Base-by-base conservation (phyloP, 2,888 invertebrate genomes). In the Scaptomyza cyrtandrae region DNA sequence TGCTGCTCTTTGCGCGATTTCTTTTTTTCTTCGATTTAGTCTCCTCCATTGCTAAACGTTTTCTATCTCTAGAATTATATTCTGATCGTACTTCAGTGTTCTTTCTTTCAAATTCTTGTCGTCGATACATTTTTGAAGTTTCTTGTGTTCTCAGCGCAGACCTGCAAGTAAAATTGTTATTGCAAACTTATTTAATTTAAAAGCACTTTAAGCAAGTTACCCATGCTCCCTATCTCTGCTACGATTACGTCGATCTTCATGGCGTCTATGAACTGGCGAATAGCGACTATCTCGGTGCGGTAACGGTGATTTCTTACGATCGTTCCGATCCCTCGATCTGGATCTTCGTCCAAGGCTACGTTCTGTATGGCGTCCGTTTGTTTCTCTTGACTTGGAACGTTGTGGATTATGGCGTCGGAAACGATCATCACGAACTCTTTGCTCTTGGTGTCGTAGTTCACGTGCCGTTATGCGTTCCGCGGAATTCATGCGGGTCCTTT, bases 401-500 rank as follows among this genome's bases (percentile, higher is more conserved):
- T 49, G 55, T 2, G 3, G 13, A 10, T 56, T 49, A 14, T 44
- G 29, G 10, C 19, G 39, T 37, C 33, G 67, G 11, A 3, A 29
- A 6, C 57, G 64, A 24, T 53, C 41, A 6, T 81, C 70, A 1
- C 61, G 66, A 3, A 67, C 68, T 1, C 56, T 74, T 19, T 84
- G 88, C 14, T 85, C 75, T 14, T 74, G 76, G 48, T 90, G 91
- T 0, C 91, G 78, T 14, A 76, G 75, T 35, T 86, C 83, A 0
- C 90, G 78, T 3, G 85, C 89, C 33, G 68, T 78, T 19, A 70
- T 55, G 0, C 90, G 80, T 31, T 90, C 88, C 0, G 50, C 60
- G 6, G 82, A 84, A 2, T 61, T 68, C 44, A 71, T 68, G 4
- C 71, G 69, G 13, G 29, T 66, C 35, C 59, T 56, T 0, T 48